These are phyloP conservation scores for Musca vetustissima DNA, from an alignment of 1,140 invertebrate species.

Conservation along the genomic window DNA sequence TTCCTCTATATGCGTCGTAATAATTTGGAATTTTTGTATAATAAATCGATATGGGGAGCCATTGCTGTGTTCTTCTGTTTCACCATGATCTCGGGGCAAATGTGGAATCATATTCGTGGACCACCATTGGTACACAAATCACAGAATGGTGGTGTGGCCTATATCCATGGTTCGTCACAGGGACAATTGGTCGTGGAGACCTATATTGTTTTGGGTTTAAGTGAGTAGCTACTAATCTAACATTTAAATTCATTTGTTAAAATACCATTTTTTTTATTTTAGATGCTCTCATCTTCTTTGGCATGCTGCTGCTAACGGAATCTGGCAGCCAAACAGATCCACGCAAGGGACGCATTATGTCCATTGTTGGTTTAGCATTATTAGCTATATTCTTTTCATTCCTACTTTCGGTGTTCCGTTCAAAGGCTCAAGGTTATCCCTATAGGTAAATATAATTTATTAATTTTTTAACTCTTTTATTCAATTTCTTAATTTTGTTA, in stretches of 20 bases:
- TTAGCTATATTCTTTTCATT: slow-evolving; percentile 95
- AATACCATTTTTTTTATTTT: slow-evolving; percentile 1
- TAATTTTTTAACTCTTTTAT: not conserved
- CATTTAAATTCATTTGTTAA: not conserved
- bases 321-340: slow-evolving; percentile 76
- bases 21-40: slow-evolving; percentile 97
- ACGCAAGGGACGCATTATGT: slow-evolving; percentile 82
- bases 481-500: not conserved
- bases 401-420: slow-evolving; percentile 94
- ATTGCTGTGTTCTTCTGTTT: slow-evolving; percentile 91
- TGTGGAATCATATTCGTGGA: slow-evolving; percentile 99
- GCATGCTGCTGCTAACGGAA: slow-evolving; percentile 95
- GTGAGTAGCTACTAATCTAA: too few species aligned
- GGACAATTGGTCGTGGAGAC: slow-evolving; percentile 97
- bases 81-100: slow-evolving; percentile 98
- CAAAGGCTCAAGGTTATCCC: slow-evolving; percentile 98
- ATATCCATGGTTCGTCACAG: slow-evolving; percentile 88
- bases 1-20: slow-evolving; percentile 93
- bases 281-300: slow-evolving; percentile 92
- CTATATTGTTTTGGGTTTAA: slow-evolving; percentile 93
- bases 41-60: slow-evolving; percentile 94
- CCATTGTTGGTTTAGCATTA: slow-evolving; percentile 85
- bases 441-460: slow-evolving; percentile 73
- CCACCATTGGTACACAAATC: slow-evolving; percentile 90
- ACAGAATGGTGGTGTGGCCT: slow-evolving; percentile 78